A percentile compares a stretch with the other conserved stretches of the same genome.
Evolutionary conservation across 2,888 invertebrate species (phyloP).

Genomic region (Dione juno): DNA sequence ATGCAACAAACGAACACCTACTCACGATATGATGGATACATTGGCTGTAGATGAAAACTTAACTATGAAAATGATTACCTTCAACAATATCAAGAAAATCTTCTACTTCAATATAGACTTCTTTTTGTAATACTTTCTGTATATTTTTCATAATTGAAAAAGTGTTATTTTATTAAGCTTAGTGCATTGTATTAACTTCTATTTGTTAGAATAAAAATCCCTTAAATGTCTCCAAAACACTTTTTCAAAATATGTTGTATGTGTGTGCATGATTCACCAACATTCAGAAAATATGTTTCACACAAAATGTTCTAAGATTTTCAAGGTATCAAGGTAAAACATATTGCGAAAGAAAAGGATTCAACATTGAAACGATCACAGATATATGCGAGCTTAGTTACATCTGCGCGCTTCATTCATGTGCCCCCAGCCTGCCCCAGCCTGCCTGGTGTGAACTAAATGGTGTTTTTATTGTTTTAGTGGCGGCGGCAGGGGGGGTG

Average conservation of each 20-base stretch:
- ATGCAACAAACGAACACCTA: too few relatives aligned
- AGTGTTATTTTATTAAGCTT: constrained; percentile 6
- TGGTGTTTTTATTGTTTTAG: constrained; percentile 93
- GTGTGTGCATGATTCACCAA: constrained; percentile 43
- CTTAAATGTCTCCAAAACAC: constrained; percentile 32
- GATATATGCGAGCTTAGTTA: constrained; percentile 79
- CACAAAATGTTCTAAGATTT: constrained; percentile 73
- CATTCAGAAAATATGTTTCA: constrained; percentile 44
- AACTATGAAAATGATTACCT: background rate
- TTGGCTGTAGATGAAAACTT: background rate
- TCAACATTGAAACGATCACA: constrained; percentile 77
- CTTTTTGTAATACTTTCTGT: constrained; percentile 16
- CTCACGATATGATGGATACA: background rate
- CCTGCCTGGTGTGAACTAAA: constrained; percentile 87
- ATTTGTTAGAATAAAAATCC: background rate
- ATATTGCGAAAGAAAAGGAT: constrained; percentile 85
- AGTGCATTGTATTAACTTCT: background rate
- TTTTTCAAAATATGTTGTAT: constrained; percentile 45
- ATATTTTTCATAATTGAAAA: constrained; percentile 23
- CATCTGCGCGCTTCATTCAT: constrained; percentile 83
- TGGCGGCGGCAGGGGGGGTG: constrained; percentile 97
- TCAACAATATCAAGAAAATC: constrained; percentile 13
- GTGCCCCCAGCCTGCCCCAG: constrained; percentile 71
- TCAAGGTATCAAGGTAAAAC: constrained; percentile 78
- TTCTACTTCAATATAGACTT: constrained; percentile 2